Conservation (phyloP, 2,888 invertebrate genomes). For the Drosophila cognata region DNA sequence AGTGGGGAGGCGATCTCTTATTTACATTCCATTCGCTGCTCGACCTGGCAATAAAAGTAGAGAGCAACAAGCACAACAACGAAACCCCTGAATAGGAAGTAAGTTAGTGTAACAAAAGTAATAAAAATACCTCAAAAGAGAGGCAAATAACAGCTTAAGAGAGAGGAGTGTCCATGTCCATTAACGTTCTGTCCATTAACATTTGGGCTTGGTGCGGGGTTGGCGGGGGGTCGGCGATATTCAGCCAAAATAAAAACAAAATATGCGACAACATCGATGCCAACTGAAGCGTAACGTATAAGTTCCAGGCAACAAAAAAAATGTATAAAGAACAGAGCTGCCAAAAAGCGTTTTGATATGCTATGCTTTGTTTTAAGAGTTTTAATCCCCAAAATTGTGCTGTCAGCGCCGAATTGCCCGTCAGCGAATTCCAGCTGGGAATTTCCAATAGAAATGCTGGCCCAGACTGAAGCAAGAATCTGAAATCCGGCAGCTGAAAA, state of each 20-base stretch:
- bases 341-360: slow-evolving; percentile 21
- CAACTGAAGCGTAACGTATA: slow-evolving; percentile 72
- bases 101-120: slow-evolving; percentile 78
- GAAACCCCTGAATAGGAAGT: slow-evolving; percentile 63
- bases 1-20: slow-evolving; percentile 22
- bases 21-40: slow-evolving; percentile 40
- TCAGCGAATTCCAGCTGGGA: slow-evolving; percentile 32
- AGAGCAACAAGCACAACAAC: slow-evolving; percentile 23
- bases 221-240: slow-evolving; percentile 60
- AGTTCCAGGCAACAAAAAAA: slow-evolving; percentile 53
- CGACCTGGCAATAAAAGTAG: slow-evolving; percentile 23
- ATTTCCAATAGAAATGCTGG: slow-evolving; percentile 64
- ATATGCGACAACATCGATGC: slow-evolving; percentile 60
- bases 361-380: slow-evolving; percentile 19
- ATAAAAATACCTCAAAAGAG: slow-evolving; percentile 67
- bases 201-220: neutral
- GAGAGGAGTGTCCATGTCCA: slow-evolving; percentile 45
- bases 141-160: slow-evolving; percentile 11
- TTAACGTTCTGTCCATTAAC: slow-evolving; percentile 46
- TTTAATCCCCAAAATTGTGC: slow-evolving; percentile 14
- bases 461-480: slow-evolving; percentile 26
- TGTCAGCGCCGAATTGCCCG: slow-evolving; percentile 41
- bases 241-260: slow-evolving; percentile 71
- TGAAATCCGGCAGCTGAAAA: slow-evolving; percentile 46
- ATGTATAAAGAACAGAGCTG: neutral